Percentiles rank a stretch among this genome's conserved stretches.
Evolutionary conservation across 2,888 invertebrate species (phyloP).

Genomic region (Leptinotarsa tumamoca): DNA sequence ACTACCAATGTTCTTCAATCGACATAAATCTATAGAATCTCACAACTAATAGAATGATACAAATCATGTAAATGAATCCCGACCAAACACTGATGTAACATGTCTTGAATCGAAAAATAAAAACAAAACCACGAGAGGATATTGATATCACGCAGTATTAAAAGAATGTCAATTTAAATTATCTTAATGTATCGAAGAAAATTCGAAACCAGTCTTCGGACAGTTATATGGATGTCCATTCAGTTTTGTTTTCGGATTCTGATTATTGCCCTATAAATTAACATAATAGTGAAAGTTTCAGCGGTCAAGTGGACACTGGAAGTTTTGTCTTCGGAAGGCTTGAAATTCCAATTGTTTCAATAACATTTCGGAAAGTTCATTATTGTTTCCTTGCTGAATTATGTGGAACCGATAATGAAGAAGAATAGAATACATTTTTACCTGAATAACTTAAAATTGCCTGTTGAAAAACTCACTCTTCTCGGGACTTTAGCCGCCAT

Average conservation of each 20-base stretch:
- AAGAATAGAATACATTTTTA: no score
- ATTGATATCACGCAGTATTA: slow-evolving; percentile 60
- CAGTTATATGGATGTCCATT: slow-evolving; percentile 58
- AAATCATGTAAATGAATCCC: slow-evolving; percentile 8
- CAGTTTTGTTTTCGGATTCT: slow-evolving; percentile 57
- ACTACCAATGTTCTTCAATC: slow-evolving; percentile 4
- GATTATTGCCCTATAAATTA: slow-evolving; percentile 61
- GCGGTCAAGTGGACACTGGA: slow-evolving; percentile 49
- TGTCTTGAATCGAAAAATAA: slow-evolving; percentile 25
- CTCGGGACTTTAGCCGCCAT: no score
- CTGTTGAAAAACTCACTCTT: no score
- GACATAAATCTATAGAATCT: neutral
- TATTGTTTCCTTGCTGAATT: neutral
- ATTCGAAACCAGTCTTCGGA: slow-evolving; percentile 59
- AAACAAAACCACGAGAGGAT: slow-evolving; percentile 49
- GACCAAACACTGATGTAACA: slow-evolving; percentile 32
- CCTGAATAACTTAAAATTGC: no score
- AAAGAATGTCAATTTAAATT: slow-evolving; percentile 64
- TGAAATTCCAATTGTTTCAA: slow-evolving; percentile 6
- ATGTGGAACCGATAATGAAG: no score
- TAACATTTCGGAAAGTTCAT: neutral
- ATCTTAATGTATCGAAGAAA: slow-evolving; percentile 62
- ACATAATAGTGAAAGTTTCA: slow-evolving; percentile 61
- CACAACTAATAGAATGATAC: slow-evolving; percentile 5
- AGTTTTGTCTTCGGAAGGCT: slow-evolving; percentile 18